These are phyloP conservation scores for Temnothorax curvispinosus DNA, from an alignment of 1,140 invertebrate species.

Conservation along the genomic window DNA sequence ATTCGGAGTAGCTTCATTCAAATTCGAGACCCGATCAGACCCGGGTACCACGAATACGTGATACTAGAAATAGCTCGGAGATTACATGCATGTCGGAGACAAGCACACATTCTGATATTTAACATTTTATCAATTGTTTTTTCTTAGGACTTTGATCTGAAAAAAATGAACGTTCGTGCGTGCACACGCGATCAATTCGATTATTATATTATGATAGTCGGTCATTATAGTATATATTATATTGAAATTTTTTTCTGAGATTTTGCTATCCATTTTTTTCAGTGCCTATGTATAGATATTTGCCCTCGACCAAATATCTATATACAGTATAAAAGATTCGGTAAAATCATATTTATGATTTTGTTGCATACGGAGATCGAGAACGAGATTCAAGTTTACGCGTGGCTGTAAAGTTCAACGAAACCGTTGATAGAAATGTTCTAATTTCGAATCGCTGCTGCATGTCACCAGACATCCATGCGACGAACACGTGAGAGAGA, in stretches of 20 bases:
- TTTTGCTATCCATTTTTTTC: neutral
- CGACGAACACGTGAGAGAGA: conserved; percentile 21
- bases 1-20: conserved; percentile 65
- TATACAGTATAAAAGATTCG: neutral
- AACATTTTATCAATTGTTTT: neutral
- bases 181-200: neutral
- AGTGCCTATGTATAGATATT: neutral
- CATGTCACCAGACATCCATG: conserved; percentile 32
- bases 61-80: conserved; percentile 1
- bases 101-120: neutral
- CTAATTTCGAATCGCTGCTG: neutral
- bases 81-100: neutral
- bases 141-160: neutral
- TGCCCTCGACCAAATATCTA: neutral
- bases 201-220: neutral
- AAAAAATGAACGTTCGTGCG: neutral
- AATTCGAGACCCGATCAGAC: conserved; percentile 1
- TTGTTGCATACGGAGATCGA: neutral
- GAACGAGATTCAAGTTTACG: neutral
- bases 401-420: neutral
- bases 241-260: neutral
- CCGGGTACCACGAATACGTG: too few species aligned
- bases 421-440: neutral
- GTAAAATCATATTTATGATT: neutral
- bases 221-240: too few species aligned